A percentile compares a stretch with the other conserved stretches of the same genome.
Conservation (phyloP, 2,888 invertebrate genomes). For the Cantharis nigra region DNA sequence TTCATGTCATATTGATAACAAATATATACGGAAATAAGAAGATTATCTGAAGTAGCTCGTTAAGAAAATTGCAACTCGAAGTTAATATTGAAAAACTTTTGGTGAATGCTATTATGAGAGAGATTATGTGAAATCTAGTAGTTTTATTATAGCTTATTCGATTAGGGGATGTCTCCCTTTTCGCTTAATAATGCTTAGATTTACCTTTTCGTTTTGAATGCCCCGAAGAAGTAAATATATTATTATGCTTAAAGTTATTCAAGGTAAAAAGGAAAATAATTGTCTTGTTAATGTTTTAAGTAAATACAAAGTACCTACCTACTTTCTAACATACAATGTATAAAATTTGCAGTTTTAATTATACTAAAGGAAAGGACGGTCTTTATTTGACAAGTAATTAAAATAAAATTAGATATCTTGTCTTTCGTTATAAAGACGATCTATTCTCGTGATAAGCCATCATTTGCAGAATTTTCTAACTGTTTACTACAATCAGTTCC, state of each 20-base stretch:
- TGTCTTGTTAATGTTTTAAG: not conserved
- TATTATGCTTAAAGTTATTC: not conserved
- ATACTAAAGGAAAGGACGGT: not conserved
- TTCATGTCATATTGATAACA: not conserved
- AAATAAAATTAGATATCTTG: slow-evolving; percentile 17
- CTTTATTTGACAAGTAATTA: slow-evolving; percentile 12
- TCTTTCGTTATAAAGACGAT: slow-evolving; percentile 24
- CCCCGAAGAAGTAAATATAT: too few species aligned
- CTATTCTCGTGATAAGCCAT: slow-evolving; percentile 22
- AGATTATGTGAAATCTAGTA: not conserved
- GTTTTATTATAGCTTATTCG: not conserved
- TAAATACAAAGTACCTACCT: not conserved
- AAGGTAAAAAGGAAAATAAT: not conserved
- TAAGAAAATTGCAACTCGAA: not conserved
- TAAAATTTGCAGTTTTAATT: not conserved
- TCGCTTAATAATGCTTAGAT: not conserved
- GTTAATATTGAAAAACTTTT: not conserved
- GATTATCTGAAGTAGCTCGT: not conserved
- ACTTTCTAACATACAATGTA: not conserved
- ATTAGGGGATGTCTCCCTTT: not conserved
- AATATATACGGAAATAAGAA: not conserved
- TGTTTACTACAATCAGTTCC: slow-evolving; percentile 24
- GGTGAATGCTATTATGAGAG: not conserved
- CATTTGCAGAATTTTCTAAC: slow-evolving; percentile 20
- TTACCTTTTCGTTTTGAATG: not conserved